Conservation (phyloP, 2,888 invertebrate species). For the Tetrapedia diversipes region DNA sequence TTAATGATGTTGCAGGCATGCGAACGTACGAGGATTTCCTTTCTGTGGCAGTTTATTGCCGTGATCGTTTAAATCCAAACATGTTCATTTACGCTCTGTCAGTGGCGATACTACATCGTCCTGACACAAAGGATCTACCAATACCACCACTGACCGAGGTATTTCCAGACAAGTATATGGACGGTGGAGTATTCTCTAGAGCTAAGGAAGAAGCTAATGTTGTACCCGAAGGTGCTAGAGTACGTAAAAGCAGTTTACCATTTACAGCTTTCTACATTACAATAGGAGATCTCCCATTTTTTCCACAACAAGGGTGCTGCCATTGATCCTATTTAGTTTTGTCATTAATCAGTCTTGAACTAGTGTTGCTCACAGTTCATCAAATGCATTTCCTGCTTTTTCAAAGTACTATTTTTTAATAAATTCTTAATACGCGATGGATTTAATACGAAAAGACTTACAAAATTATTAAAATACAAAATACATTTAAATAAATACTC, state of each 20-base stretch:
- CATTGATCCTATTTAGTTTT: too few species aligned
- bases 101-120: slow-evolving; percentile 89
- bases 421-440: too few species aligned
- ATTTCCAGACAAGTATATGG: slow-evolving; percentile 93
- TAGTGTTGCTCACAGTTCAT: too few species aligned
- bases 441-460: too few species aligned
- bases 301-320: too few species aligned
- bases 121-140: slow-evolving; percentile 88
- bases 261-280: background rate
- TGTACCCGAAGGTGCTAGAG: slow-evolving; percentile 86
- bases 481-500: too few species aligned
- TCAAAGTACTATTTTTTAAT: too few species aligned
- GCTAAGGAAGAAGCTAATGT: slow-evolving; percentile 89
- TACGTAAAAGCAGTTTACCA: slow-evolving; percentile 73
- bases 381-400: too few species aligned
- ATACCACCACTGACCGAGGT: slow-evolving; percentile 90
- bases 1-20: slow-evolving; percentile 85
- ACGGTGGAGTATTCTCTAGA: slow-evolving; percentile 88
- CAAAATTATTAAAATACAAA: too few species aligned
- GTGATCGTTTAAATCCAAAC: slow-evolving; percentile 90
- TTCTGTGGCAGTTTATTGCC: slow-evolving; percentile 88
- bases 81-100: slow-evolving; percentile 91
- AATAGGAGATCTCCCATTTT: too few species aligned
- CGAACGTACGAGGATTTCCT: slow-evolving; percentile 88
- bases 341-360: too few species aligned